Evolutionary conservation across 2,113 vertebrate species (phyloP), one percentile per base, ranked within the genome.

Genomic region (Petroica traversi): DNA sequence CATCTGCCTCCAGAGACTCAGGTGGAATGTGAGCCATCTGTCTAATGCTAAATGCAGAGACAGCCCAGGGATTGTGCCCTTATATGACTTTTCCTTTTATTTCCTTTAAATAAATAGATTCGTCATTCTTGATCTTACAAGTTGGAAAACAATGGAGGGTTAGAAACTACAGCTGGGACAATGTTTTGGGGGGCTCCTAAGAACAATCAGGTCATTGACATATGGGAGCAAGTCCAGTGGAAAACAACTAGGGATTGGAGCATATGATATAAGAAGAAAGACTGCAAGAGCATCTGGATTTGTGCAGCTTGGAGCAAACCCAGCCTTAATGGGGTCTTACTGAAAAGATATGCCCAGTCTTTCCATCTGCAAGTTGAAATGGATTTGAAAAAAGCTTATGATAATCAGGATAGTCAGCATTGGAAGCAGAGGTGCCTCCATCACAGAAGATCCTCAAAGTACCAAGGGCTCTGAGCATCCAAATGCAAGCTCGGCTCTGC

Each of bases 1-100:
- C 91, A 86, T 96, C 85, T 94, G 94, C 67, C 91, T 95, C 96
- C 73, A 95, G 92, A 94, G 95, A 92, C 95, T 77, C 88, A 95
- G 92, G 85, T 96, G 96, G 95, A 95, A 95, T 88, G 54, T 67
- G 63, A 94, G 75, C 95, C 95, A 95, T 96, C 94, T 97, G 95
- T 67, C 88, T 92, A 88, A 90, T 76, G 74, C 63, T 90, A 90
- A 94, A 66, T 8, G 31, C 88, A 95, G 74, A 94, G 88, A 88
- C 24, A 88, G 88, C 33, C 45, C 68, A 66, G 63, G 38, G 46
- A 83, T 4, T 45, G 49, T 85, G 88, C 85, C 91, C 68, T 92
- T 73, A 69, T n/a, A 59, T 43, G 67, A 88, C 88, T 88, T 93
- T 74, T 91, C 81, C 34, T 89, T 88, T 80, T 80, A 80, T 93